Evolutionary conservation across 2,888 invertebrate species (phyloP).

Genomic region (Limenitis camilla): DNA sequence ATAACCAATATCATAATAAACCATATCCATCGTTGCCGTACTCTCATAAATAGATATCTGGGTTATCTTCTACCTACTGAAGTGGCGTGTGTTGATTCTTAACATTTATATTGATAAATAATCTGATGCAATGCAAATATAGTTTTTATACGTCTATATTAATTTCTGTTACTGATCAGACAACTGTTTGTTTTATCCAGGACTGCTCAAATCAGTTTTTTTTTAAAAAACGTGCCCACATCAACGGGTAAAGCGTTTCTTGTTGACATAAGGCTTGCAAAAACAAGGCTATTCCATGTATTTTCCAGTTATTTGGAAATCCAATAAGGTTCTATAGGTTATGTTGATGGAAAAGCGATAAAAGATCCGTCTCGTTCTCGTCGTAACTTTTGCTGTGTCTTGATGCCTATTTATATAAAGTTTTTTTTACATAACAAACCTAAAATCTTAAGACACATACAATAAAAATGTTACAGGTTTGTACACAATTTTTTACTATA

Average conservation of each 20-base stretch:
- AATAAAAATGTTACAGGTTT: neutral
- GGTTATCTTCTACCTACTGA: conserved; percentile 16
- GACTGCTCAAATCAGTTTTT: too few species aligned
- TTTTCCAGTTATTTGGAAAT: conserved; percentile 31
- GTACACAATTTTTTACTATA: neutral
- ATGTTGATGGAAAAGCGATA: conserved; percentile 33
- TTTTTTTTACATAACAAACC: neutral
- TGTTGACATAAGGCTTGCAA: too few species aligned
- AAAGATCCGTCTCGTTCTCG: conserved; percentile 39
- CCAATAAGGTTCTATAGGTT: conserved; percentile 36
- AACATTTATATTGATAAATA: conserved; percentile 1
- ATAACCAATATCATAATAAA: conserved; percentile 20
- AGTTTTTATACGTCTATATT: neutral
- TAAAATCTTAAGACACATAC: neutral
- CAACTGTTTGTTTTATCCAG: too few species aligned
- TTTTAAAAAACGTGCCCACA: too few species aligned
- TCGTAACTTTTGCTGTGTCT: conserved; percentile 39
- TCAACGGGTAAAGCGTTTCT: too few species aligned
- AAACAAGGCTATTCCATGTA: too few species aligned
- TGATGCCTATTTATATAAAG: conserved; percentile 35
- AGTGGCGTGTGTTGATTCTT: conserved; percentile 8
- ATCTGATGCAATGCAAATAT: neutral
- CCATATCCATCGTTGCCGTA: conserved; percentile 16
- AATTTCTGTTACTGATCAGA: too few species aligned
- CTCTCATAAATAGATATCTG: conserved; percentile 22